These are phyloP conservation scores for Manis crassicaudata DNA, from an alignment of 2,797 vertebrate genomes.

Conservation along the genomic window DNA sequence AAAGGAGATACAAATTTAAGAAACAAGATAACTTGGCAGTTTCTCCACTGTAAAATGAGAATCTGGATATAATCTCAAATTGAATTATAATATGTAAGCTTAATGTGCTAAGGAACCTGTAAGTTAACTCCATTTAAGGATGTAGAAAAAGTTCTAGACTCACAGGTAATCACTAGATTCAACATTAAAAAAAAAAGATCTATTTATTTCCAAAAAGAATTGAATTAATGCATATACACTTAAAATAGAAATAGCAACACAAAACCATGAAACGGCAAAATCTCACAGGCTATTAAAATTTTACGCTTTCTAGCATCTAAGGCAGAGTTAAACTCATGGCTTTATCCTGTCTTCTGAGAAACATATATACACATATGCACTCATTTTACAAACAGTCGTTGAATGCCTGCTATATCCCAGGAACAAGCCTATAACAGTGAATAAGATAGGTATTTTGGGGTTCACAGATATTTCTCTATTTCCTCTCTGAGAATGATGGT, in stretches of 20 bases:
- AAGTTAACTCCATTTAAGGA: constrained; percentile 35
- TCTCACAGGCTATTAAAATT: constrained; percentile 21
- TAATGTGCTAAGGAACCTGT: background rate
- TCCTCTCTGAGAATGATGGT: background rate
- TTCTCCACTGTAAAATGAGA: constrained; percentile 20
- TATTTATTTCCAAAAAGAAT: constrained; percentile 31
- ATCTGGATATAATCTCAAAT: constrained; percentile 15
- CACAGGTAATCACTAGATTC: constrained; percentile 14
- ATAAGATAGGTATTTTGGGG: background rate
- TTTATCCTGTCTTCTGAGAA: background rate
- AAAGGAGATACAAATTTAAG: constrained; percentile 38
- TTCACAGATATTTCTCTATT: background rate
- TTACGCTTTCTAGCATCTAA: constrained; percentile 30
- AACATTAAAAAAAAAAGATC: background rate
- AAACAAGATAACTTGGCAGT: background rate
- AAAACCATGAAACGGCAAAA: constrained; percentile 18
- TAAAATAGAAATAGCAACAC: background rate
- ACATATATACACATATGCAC: background rate
- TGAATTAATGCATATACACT: background rate
- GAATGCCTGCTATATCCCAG: background rate
- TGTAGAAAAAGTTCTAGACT: background rate
- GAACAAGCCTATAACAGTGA: background rate
- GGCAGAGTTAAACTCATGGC: background rate
- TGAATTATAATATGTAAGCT: constrained; percentile 10
- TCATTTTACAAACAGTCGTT: constrained; percentile 2